Evolutionary conservation across 2,797 vertebrate genomes (phyloP), one percentile per base, ranked within the genome.

Genomic region (Pempheris klunzingeri): DNA sequence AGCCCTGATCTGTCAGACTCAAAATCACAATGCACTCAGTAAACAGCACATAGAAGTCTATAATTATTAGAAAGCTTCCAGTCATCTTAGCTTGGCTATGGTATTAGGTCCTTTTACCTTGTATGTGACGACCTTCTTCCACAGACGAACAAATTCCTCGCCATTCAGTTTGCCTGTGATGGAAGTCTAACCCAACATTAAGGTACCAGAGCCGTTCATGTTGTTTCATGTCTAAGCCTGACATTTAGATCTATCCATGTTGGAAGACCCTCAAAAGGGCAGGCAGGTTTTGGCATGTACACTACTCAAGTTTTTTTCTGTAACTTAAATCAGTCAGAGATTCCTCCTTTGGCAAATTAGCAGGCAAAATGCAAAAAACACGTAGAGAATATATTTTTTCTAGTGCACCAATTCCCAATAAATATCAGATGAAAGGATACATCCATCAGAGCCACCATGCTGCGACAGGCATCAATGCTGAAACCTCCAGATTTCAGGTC

Each of bases 361-460:
- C 36, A 24, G 20, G 0, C 14, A 3, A 39, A 1, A 39, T 28
- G 15, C 43, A 7, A 39, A 39, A 46, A 36, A 22, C 1, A 36
- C 17, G n/a, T n/a, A n/a, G n/a, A n/a, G n/a, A n/a, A n/a, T n/a
- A n/a, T n/a, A n/a, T n/a, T 36, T 36, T 38, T 46, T 52, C 9
- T 9, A 1, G 3, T 8, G 43, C 4, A 41, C 1, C 7, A 7
- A n/a, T 28, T 63, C 5, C 54, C n/a, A 64, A 36, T 47, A 20
- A 60, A 46, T 17, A 22, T 30, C 5, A 24, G n/a, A 24, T 22
- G 17, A 41, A 0, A 96, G 95, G 97, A 98, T 98, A 97, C 96
- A 72, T 97, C 97, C 95, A 96, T 96, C 84, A 98, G 90, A 57
- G 97, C 96, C 53, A 97, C 93, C 81, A 97, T 95, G 86, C 96